These are phyloP conservation scores for Champsocephalus gunnari DNA, from an alignment of 2,797 vertebrate genomes.

Conservation along the genomic window DNA sequence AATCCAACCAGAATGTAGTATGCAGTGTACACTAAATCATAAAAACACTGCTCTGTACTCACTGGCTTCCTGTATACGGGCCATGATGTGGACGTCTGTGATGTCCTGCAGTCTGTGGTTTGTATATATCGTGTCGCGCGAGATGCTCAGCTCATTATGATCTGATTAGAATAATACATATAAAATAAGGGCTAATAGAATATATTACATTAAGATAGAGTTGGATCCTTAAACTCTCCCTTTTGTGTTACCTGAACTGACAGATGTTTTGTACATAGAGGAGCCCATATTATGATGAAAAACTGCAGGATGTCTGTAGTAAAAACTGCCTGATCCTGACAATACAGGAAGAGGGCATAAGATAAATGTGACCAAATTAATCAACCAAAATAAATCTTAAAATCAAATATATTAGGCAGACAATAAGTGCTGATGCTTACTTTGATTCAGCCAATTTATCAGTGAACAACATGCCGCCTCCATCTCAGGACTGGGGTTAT, in stretches of 20 bases:
- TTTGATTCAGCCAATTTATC: conserved; percentile 82
- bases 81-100: conserved; percentile 88
- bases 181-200: background rate
- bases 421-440: conserved; percentile 60
- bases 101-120: conserved; percentile 86
- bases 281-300: conserved; percentile 24
- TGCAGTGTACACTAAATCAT: background rate
- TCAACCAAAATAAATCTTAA: background rate
- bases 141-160: conserved; percentile 70
- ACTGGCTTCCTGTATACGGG: conserved; percentile 88
- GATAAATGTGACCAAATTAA: background rate
- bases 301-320: conserved; percentile 44
- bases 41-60: conserved; percentile 43
- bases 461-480: conserved; percentile 84
- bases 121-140: conserved; percentile 78
- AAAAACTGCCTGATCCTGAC: conserved; percentile 46
- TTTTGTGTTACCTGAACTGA: conserved; percentile 47
- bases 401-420: background rate
- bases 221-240: background rate
- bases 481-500: conserved; percentile 86
- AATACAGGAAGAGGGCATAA: conserved; percentile 5
- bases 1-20: background rate
- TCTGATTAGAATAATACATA: conserved; percentile 75
- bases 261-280: conserved; percentile 24
- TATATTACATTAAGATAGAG: background rate